Evolutionary conservation across 2,888 invertebrate genomes (phyloP).

Genomic region (Lepeophtheirus nordmannii): DNA sequence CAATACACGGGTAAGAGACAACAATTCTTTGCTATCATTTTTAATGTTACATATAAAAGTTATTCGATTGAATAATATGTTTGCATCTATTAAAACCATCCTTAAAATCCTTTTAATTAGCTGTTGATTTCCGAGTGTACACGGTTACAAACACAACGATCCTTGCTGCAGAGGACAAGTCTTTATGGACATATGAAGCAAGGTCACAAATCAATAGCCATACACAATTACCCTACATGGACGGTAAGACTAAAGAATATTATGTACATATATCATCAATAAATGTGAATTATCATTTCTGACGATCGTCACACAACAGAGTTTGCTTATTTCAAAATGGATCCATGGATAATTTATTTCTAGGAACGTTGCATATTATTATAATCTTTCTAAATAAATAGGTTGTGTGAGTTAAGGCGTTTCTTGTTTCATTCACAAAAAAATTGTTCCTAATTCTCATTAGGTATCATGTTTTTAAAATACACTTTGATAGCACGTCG

Average conservation of each 20-base stretch:
- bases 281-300: background rate
- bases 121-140: conserved; percentile 34
- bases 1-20: conserved; percentile 34
- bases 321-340: too few relatives aligned
- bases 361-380: too few relatives aligned
- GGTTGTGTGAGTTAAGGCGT: too few relatives aligned
- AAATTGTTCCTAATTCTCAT: too few relatives aligned
- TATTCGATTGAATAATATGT: too few relatives aligned
- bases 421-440: too few relatives aligned
- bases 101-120: conserved; percentile 28
- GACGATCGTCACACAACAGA: too few relatives aligned
- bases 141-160: conserved; percentile 32
- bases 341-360: too few relatives aligned
- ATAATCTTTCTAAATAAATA: too few relatives aligned
- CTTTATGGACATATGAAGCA: conserved; percentile 34
- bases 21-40: background rate
- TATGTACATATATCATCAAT: conserved; percentile 14
- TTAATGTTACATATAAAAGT: background rate
- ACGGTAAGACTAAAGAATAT: conserved; percentile 30
- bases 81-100: background rate
- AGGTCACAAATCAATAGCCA: conserved; percentile 34
- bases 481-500: too few relatives aligned
- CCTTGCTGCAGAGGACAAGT: conserved; percentile 30
- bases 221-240: conserved; percentile 34
- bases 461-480: too few relatives aligned